These are phyloP conservation scores for Osmoderma eremita DNA, from an alignment of 2,888 invertebrate species.

Conservation along the genomic window DNA sequence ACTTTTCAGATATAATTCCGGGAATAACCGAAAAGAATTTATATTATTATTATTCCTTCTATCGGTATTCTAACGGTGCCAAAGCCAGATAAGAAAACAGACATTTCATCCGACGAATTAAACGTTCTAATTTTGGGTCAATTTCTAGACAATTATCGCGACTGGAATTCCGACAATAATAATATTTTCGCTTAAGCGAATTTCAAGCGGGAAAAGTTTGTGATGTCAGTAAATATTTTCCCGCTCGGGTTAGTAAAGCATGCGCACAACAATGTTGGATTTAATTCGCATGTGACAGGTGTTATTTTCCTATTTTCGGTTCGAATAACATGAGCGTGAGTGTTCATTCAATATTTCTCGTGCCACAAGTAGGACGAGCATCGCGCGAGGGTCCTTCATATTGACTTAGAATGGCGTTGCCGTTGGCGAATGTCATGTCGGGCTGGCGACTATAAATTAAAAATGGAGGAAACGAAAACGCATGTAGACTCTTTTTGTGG, in stretches of 20 bases:
- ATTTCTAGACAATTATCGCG: too few relatives aligned
- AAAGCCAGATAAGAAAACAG: too few relatives aligned
- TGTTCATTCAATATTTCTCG: slow-evolving; percentile 26
- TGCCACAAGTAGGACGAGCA: not conserved
- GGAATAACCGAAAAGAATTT: slow-evolving; percentile 1
- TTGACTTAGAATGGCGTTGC: too few relatives aligned
- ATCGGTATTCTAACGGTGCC: not conserved
- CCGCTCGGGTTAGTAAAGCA: too few relatives aligned
- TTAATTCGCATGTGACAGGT: slow-evolving; percentile 8
- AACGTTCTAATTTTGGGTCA: too few relatives aligned
- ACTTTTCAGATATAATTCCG: not conserved
- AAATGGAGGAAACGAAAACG: too few relatives aligned
- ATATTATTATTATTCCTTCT: not conserved
- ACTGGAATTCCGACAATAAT: too few relatives aligned
- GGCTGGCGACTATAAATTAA: too few relatives aligned
- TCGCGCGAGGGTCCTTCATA: too few relatives aligned
- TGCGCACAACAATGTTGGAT: not conserved
- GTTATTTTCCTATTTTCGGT: slow-evolving; percentile 12
- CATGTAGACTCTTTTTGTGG: too few relatives aligned
- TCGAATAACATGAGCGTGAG: slow-evolving; percentile 14
- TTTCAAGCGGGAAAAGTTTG: not conserved
- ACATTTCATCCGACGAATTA: too few relatives aligned
- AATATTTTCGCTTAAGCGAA: not conserved
- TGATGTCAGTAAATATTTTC: not conserved
- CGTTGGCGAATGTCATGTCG: too few relatives aligned